Base-by-base conservation (phyloP, 2,888 invertebrate genomes). In the Fragum sueziense region DNA sequence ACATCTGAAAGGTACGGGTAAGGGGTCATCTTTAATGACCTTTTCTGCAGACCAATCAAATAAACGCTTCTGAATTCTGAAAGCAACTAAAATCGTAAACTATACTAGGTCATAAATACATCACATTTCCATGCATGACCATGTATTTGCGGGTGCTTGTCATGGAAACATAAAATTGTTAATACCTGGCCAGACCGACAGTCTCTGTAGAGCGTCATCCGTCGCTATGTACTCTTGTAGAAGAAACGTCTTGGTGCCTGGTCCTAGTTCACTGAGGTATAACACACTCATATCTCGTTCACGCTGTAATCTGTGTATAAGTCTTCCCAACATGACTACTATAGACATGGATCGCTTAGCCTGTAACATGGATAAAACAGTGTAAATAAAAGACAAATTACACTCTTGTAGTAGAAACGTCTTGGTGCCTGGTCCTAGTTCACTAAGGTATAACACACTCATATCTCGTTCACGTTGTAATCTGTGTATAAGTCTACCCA, bases 221-320 rank as follows among this genome's bases (percentile, higher is more conserved):
- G 89, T 89, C 9, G 85, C 82, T 31, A 84, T 82, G 69, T 88
- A 89, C 68, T 88, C 87, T n/a, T 83, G 82, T 33, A 87, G 72
- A 17, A 89, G 83, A 70, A 89, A 88, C 11, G 86, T 84, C 62
- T 87, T 85, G 1, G 89, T 88, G 22, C 87, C 87, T 7, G 89
- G 88, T 29, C 89, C 89, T 41, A 88, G 81, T 27, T 85, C 86
- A 70, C 86, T 88, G 4, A 88, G 85, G 65, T 88, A 88, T 2
- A 89, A 70, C 6, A 88, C 87, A 25, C 87, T 87, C 85, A 87
- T 87, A 76, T 89, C 89, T 11, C 89, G 79, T 70, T 89, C 89
- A 20, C 85, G 70, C 72, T 89, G 89, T 41, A 89, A 69, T 27
- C 86, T 82, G 70, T 90, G 88, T 25, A 90, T 84, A 9, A 89